Evolutionary conservation across 1,140 invertebrate species (phyloP), one percentile per base, ranked within the genome.

Genomic region (Vanessa atalanta): DNA sequence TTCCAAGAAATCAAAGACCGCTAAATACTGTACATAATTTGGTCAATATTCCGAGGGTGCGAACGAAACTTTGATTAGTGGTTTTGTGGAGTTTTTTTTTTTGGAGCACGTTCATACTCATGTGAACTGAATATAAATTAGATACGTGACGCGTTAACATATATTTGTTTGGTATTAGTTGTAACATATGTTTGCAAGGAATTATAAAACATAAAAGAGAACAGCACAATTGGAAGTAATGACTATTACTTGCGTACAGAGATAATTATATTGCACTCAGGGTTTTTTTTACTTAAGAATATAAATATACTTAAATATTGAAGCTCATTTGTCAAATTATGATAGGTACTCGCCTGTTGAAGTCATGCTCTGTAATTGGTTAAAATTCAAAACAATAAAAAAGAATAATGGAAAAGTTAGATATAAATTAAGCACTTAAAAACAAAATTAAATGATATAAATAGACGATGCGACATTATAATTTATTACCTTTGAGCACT

Each of bases 121-220:
- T 57, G 53, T 57, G 53, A 20, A 23, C 20, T 20, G 53, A 57
- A 57, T 57, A 57, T 57, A 57, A 57, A 57, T 23, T 23, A 57
- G 53, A 6, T 57, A 57, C 53, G 53, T 57, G 53, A 57, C 13
- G 53, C 53, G 53, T 57, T 57, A 57, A 57, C 53, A 57, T 57
- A 57, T 11, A 57, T 57, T 57, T 57, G 53, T 57, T 57, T 57
- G 53, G 12, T n/a, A 57, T 57, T 57, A 57, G 53, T 9, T n/a
- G 20, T 4, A 57, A 11, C 53, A 57, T 57, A 13, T 57, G 16
- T 57, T 8, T 23, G 20, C 23, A 5, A 57, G 13, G 23, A 57
- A 57, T 57, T 57, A 57, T 26, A 53, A 53, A 26, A 57, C 23
- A n/a, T 11, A 23, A 57, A 57, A 15, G 20, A 26, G 12, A 11